Evolutionary conservation across 2,888 invertebrate species (phyloP), one percentile per base, ranked within the genome.

Genomic region (Mesorhabditis spiculigera): DNA sequence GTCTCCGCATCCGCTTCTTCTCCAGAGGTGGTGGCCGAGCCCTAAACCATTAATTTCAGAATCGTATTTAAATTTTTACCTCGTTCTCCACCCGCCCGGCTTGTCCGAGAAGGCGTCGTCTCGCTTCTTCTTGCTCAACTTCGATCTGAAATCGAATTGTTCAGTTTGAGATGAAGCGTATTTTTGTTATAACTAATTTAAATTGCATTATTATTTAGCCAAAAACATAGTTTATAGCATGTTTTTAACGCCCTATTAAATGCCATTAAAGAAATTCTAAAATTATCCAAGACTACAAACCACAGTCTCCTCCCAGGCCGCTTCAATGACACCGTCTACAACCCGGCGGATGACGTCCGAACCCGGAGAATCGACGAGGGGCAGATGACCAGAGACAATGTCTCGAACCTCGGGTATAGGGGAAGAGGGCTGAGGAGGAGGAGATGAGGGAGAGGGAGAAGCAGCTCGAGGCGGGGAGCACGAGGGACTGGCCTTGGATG

Each of bases 1-100:
- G 16, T 63, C 63, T 63, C 63, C 8, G 63, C 42, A n/a, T n/a
- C 42, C n/a, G 63, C 63, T 16, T n/a, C 63, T 28, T n/a, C 63
- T n/a, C 16, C n/a, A 8, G 63, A 16, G 8, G 63, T 16, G 8
- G 63, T n/a, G 13, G 63, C n/a, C 28, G 63, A 63, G 13, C 2
- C 28, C 58, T 50, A 13, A 50, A 50, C 2, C 58, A 50, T 13
- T 28, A 28, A 28, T 28, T 28, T 28, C 28, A 28, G 3, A 28
- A 28, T 1, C 28, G 1, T 28, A 28, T 28, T 28, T 28, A 50
- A 50, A 50, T 13, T 13, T 13, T 13, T 50, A 50, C 58, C 8
- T n/a, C 58, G n/a, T 50, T 50, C 1, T 50, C n/a, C n/a, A 10
- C 8, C 58, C 3, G 58, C 8, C 58, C 58, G 10, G 58, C 58